phyloP scores from a whole-genome alignment of 2,888 invertebrate species.

The Sthenelais limicola region DNA sequence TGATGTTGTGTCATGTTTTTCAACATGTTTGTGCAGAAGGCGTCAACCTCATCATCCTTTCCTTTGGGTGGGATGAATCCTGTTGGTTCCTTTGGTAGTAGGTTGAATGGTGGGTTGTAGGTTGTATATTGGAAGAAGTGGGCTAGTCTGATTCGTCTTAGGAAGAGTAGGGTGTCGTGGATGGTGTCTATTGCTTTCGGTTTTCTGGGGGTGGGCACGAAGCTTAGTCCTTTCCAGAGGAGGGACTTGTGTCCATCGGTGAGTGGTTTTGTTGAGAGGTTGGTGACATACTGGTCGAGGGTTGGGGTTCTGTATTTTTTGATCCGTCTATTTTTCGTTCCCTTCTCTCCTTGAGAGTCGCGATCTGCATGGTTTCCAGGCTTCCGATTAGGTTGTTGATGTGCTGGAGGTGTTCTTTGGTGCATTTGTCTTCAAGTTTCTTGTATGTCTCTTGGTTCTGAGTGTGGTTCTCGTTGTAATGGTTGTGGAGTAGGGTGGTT shows the following conservation, averaged over 20 bases:
- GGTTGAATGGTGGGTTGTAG: background rate
- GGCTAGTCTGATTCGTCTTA: background rate
- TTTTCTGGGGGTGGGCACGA: background rate
- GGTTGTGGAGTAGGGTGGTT: too few species aligned
- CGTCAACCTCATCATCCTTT: background rate
- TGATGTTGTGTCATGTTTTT: background rate
- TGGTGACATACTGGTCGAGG: background rate
- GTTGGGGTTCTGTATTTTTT: too few species aligned
- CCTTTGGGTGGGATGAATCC: background rate
- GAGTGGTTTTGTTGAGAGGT: conserved; percentile 4
- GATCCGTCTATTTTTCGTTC: conserved; percentile 7
- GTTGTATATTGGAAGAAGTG: background rate
- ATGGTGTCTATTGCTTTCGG: background rate
- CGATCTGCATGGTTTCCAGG: too few species aligned
- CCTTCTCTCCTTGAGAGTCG: background rate
- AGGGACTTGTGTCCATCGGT: background rate
- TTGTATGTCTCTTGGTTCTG: too few species aligned
- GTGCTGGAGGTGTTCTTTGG: too few species aligned
- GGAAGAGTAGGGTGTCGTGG: conserved; percentile 6
- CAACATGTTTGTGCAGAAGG: conserved; percentile 3
- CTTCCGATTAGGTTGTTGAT: too few species aligned
- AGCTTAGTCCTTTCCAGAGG: background rate
- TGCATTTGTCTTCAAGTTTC: too few species aligned
- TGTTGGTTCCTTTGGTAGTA: background rate
- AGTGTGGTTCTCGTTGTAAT: too few species aligned